Percentiles rank a stretch among this genome's conserved stretches.
Conservation (phyloP, 2,797 vertebrate genomes). For the Nannoperca australis region DNA sequence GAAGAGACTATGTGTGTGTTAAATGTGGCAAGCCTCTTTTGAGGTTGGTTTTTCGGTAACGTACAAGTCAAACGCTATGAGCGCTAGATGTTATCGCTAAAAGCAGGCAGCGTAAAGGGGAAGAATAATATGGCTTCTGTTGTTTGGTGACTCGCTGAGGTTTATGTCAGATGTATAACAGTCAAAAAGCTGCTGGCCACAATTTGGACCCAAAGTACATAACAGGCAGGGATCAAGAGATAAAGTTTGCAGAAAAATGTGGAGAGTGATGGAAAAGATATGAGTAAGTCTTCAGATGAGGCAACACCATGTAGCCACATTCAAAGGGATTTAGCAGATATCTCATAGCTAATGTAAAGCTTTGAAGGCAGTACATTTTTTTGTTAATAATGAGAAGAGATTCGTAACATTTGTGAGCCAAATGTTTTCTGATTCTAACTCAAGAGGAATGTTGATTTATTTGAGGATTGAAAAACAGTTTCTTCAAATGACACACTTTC, state of each 20-base stretch:
- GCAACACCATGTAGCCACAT: conserved; percentile 22
- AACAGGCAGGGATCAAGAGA: conserved; percentile 80
- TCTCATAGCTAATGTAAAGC: conserved; percentile 20
- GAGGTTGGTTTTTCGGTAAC: conserved; percentile 72
- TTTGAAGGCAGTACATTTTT: conserved; percentile 35
- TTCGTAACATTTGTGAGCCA: conserved; percentile 69
- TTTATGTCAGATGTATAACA: conserved; percentile 71
- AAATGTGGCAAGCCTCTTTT: conserved; percentile 62
- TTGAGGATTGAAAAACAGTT: conserved; percentile 58
- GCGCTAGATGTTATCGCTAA: conserved; percentile 69
- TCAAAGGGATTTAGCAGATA: conserved; percentile 24
- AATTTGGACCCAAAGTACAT: conserved; percentile 79
- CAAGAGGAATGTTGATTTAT: conserved; percentile 57
- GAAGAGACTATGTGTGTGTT: conserved; percentile 32
- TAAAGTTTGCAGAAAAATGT: conserved; percentile 80
- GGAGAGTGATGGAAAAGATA: conserved; percentile 61
- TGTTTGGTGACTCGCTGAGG: conserved; percentile 63
- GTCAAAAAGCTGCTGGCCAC: conserved; percentile 80
- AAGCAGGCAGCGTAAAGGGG: conserved; percentile 64
- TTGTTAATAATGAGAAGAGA: conserved; percentile 68
- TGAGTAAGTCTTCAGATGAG: conserved; percentile 21
- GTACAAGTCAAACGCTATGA: conserved; percentile 63
- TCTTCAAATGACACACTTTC: conserved; percentile 78
- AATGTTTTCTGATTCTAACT: conserved; percentile 65
- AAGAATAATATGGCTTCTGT: conserved; percentile 72